phyloP scores from a whole-genome alignment of 2,888 invertebrate species.

The Sthenelais limicola region DNA sequence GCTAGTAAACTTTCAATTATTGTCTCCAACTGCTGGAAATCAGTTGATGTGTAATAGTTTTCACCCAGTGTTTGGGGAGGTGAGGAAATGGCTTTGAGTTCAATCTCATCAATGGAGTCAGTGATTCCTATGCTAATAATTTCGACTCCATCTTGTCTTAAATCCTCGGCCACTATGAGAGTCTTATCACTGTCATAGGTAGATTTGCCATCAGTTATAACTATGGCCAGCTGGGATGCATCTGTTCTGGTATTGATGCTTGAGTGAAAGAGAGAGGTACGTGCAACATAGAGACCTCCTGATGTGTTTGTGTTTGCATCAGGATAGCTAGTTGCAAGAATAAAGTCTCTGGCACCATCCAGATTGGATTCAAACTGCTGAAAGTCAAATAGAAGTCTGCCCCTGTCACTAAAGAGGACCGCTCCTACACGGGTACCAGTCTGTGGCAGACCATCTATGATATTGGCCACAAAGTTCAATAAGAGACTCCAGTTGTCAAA shows the following conservation, averaged over 20 bases:
- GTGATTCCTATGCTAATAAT: slow-evolving; percentile 35
- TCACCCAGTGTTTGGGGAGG: neutral
- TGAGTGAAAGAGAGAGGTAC: slow-evolving; percentile 1
- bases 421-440: slow-evolving; percentile 22
- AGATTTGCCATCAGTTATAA: slow-evolving; percentile 41
- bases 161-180: slow-evolving; percentile 11
- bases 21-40: slow-evolving; percentile 9
- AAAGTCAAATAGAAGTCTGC: slow-evolving; percentile 6
- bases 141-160: slow-evolving; percentile 13
- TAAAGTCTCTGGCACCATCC: slow-evolving; percentile 22
- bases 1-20: neutral
- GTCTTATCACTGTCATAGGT: slow-evolving; percentile 29
- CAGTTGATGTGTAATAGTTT: slow-evolving; percentile 17
- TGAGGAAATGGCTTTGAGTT: slow-evolving; percentile 41
- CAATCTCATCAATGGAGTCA: slow-evolving; percentile 18
- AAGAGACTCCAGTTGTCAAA: slow-evolving; percentile 11
- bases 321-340: slow-evolving; percentile 38
- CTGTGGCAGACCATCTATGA: slow-evolving; percentile 4
- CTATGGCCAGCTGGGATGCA: slow-evolving; percentile 27
- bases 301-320: slow-evolving; percentile 47
- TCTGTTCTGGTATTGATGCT: slow-evolving; percentile 12
- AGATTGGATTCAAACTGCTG: slow-evolving; percentile 29
- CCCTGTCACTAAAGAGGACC: slow-evolving; percentile 8
- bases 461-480: slow-evolving; percentile 3
- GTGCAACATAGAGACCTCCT: slow-evolving; percentile 42